Evolutionary conservation across 2,797 vertebrate genomes (phyloP), one percentile per base, ranked within the genome.

Genomic region (Podarcis siculus): DNA sequence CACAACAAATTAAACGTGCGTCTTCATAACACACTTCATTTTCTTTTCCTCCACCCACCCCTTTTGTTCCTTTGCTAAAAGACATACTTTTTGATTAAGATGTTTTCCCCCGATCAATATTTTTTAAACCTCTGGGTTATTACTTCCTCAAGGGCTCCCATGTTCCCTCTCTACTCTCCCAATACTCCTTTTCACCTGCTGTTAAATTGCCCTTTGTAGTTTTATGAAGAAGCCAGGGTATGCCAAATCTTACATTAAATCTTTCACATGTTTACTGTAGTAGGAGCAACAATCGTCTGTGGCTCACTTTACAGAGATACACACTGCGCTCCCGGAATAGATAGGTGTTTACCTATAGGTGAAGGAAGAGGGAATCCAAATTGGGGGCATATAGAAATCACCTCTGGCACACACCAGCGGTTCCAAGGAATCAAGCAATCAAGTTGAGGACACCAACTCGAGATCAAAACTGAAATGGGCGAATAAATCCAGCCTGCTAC

Each of bases 91-190:
- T 96, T 95, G 92, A 96, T 97, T 97, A 97, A 96, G 96, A 96
- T 96, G 95, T 95, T 96, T 95, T 87, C 96, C 93, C 95, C 94
- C 90, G 96, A 97, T 97, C 97, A 96, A 97, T 97, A 96, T 96
- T 96, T 97, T 97, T 96, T 97, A 93, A 94, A 97, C 96, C 96
- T 94, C 95, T 97, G 93, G 95, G 95, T 96, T 97, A 97, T 97
- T 97, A 95, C 93, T 96, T 96, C 94, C 92, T 97, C 94, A 95
- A 95, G 95, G 93, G 95, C 88, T 92, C 83, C 95, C 92, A 93
- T 94, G 91, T 93, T 86, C 92, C 77, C 25, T 66, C n/a, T 42
- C 61, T 69, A 19, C n/a, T 45, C 76, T 75, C n/a, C 67, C 67
- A 79, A 39, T 85, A 66, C 82, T 92, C 94, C 89, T 94, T 92